Percentiles rank a stretch among this genome's conserved stretches.
Conservation (phyloP, 2,888 invertebrate species). For the Selenia dentaria region DNA sequence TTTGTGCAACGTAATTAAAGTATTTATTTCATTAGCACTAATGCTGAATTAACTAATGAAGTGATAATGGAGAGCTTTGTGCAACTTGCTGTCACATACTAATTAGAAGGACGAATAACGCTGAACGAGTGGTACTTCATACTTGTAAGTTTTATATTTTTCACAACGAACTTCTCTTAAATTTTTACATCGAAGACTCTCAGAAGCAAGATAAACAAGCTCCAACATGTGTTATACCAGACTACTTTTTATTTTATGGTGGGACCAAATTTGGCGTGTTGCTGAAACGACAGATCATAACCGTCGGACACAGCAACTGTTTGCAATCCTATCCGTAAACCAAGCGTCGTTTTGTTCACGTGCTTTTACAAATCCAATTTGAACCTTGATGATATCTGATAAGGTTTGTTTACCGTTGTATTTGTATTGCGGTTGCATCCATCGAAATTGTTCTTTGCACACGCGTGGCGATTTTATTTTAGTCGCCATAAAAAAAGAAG, state of each 20-base stretch:
- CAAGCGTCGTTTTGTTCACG: constrained; percentile 58
- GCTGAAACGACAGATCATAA: constrained; percentile 77
- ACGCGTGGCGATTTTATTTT: constrained; percentile 67
- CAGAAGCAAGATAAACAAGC: constrained; percentile 50
- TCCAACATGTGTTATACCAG: constrained; percentile 63
- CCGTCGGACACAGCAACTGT: constrained; percentile 77
- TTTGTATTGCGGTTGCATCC: constrained; percentile 55
- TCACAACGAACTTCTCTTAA: constrained; percentile 22
- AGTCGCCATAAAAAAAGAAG: constrained; percentile 61
- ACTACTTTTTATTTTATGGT: constrained; percentile 76
- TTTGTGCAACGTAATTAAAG: too few relatives aligned
- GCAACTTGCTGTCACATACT: too few relatives aligned
- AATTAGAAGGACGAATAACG: too few relatives aligned
- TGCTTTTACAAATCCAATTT: constrained; percentile 38
- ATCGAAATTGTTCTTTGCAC: constrained; percentile 53
- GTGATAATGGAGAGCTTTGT: too few relatives aligned
- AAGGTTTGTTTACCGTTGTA: constrained; percentile 43
- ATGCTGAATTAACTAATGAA: too few relatives aligned
- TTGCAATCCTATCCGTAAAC: constrained; percentile 70
- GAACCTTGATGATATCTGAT: constrained; percentile 40
- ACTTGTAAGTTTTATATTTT: constrained; percentile 14
- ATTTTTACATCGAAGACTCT: constrained; percentile 35
- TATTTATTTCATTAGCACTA: too few relatives aligned
- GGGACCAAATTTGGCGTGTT: constrained; percentile 76
- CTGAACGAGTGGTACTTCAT: too few relatives aligned